Conservation (phyloP, 2,797 vertebrate genomes). For the Myotis daubentonii region DNA sequence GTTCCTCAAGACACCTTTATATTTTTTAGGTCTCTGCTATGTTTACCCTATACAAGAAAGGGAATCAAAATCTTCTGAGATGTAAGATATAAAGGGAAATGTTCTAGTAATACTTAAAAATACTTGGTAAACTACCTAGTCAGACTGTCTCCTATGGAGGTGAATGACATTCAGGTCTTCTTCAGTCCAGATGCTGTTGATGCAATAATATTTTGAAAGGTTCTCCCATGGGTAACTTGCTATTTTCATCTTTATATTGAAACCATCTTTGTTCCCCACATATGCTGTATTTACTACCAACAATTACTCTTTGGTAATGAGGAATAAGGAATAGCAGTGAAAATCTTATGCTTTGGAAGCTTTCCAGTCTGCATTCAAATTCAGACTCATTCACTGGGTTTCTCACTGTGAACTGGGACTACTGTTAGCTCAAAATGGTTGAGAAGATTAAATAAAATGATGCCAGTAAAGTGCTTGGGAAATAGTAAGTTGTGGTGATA, state of each 20-base stretch:
- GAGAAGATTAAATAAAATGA: not conserved
- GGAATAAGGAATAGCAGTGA: not conserved
- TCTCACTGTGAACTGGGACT: not conserved
- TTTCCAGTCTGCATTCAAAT: not conserved
- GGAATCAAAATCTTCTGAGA: not conserved
- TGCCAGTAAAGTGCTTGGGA: not conserved
- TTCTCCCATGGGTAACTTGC: not conserved
- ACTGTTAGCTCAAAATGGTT: not conserved
- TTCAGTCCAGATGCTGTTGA: not conserved
- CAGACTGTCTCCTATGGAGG: not conserved
- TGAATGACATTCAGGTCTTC: not conserved
- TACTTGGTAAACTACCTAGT: not conserved
- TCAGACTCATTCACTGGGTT: not conserved
- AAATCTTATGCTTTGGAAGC: not conserved
- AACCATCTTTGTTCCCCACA: not conserved
- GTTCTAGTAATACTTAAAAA: slow-evolving; percentile 30
- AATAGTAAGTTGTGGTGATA: not conserved
- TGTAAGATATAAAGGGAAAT: not conserved
- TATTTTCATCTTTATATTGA: not conserved
- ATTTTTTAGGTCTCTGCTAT: not conserved
- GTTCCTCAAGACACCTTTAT: not conserved
- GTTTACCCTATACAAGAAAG: not conserved
- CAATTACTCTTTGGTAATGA: not conserved
- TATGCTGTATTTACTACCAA: not conserved
- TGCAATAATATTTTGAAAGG: not conserved